Evolutionary conservation across 2,797 vertebrate species (phyloP).

Genomic region (Oryzias sinensis): DNA sequence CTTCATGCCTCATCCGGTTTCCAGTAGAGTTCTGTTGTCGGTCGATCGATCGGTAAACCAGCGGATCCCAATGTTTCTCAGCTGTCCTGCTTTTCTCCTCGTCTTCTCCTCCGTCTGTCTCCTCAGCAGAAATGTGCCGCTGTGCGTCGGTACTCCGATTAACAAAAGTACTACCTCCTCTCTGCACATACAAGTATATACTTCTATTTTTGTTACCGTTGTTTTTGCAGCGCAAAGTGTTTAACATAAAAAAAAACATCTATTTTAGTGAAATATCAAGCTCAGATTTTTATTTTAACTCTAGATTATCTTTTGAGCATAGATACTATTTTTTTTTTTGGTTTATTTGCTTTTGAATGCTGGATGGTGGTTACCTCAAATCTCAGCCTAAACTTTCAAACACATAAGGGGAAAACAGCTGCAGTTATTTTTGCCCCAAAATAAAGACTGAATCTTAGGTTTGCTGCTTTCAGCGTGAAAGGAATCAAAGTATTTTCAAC

Average conservation of each 20-base stretch:
- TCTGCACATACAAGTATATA: slow-evolving; percentile 46
- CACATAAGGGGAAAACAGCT: too few relatives aligned
- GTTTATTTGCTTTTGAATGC: slow-evolving; percentile 66
- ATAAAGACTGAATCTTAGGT: too few relatives aligned
- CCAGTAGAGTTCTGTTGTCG: slow-evolving; percentile 40
- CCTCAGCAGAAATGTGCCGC: slow-evolving; percentile 39
- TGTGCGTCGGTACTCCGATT: slow-evolving; percentile 57
- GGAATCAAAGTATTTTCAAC: too few relatives aligned
- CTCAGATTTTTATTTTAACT: slow-evolving; percentile 50
- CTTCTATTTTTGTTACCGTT: slow-evolving; percentile 1
- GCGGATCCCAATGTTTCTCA: slow-evolving; percentile 68
- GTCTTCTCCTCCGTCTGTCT: slow-evolving; percentile 42
- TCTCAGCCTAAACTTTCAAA: slow-evolving; percentile 51
- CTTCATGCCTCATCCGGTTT: slow-evolving; percentile 17
- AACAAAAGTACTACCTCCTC: slow-evolving; percentile 81
- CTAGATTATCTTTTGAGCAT: slow-evolving; percentile 50
- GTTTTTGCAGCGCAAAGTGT: slow-evolving; percentile 59
- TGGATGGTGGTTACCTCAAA: slow-evolving; percentile 72
- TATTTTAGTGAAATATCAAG: background rate
- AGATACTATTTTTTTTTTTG: slow-evolving; percentile 48
- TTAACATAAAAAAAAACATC: slow-evolving; percentile 33
- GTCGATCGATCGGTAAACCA: slow-evolving; percentile 41
- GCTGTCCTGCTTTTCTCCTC: slow-evolving; percentile 40
- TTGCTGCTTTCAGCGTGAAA: too few relatives aligned
- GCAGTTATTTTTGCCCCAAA: too few relatives aligned